Evolutionary conservation across 2,888 invertebrate species (phyloP), one percentile per base, ranked within the genome.

Genomic region (Notodonta ziczac): DNA sequence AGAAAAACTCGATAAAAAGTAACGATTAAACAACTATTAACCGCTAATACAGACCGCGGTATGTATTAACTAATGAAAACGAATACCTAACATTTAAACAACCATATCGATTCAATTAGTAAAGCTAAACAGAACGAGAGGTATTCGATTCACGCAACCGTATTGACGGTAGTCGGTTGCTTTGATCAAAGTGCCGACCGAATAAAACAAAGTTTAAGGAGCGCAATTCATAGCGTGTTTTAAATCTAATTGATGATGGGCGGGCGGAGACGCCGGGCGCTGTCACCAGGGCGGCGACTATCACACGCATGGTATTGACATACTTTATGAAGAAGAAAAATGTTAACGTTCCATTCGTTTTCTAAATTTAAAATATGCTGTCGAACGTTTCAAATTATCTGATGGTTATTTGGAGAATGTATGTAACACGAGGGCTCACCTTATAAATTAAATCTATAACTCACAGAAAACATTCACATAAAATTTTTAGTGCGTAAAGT

Each of bases 61-160:
- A 73, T 74, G 77, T 77, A 80, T 75, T 69, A 76, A 80, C 82
- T 82, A 83, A 88, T 85, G 82, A 85, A 82, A 86, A 83, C 82
- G 78, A 87, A 87, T 85, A 80, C 81, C 78, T 81, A 84, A 77
- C 75, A 70, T 73, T 74, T 71, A 65, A 75, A 80, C 81, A 81
- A 82, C 78, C 74, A 80, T 80, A 83, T 80, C 78, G 78, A 78
- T 83, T 83, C 84, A 87, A 88, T 88, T 88, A 86, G 84, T 80
- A 77, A 72, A 80, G 77, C 73, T 73, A 77, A 86, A 82, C 76
- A 82, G 75, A 82, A 85, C 78, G 80, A 78, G 71, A 82, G 81
- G 73, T 79, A 88, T 88, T 83, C 80, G 74, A 76, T 78, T 76
- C 76, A 80, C 68, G 81, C 78, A 72, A 73, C 72, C 70, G 70